phyloP scores from a whole-genome alignment of 2,113 vertebrate species.

The Macrotus californicus region DNA sequence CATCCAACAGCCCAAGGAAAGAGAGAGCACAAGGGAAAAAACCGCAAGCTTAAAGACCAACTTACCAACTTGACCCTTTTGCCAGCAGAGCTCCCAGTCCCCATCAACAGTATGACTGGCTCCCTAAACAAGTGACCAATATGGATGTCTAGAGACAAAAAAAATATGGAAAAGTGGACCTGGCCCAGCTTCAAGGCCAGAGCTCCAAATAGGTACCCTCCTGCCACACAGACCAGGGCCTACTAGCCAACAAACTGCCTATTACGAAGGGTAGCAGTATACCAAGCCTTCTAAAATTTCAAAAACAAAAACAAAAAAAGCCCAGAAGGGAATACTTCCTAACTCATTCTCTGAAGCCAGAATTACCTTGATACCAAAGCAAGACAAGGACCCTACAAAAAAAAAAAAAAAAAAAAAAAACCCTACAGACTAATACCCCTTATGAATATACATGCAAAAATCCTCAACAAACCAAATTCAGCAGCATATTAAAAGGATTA shows the following conservation, averaged over 20 bases:
- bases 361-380: not conserved
- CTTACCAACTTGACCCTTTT: not conserved
- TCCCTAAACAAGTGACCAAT: not conserved
- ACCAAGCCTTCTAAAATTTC: not conserved
- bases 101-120: not conserved
- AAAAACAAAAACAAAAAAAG: not conserved
- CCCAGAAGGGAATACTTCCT: not conserved
- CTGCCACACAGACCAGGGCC: not conserved
- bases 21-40: conserved; percentile 13
- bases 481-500: not conserved
- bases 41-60: not conserved
- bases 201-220: not conserved
- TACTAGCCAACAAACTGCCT: not conserved
- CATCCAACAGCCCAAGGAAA: not conserved
- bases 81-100: not conserved
- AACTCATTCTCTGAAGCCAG: not conserved
- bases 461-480: conserved; percentile 22
- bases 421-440: not conserved
- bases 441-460: not conserved
- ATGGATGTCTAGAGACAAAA: not conserved
- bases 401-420: too few relatives aligned
- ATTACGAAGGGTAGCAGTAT: not conserved
- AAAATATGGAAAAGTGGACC: not conserved
- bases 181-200: not conserved
- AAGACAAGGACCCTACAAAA: not conserved